Evolutionary conservation across 2,113 vertebrate species (phyloP).

Genomic region (Trichechus manatus): DNA sequence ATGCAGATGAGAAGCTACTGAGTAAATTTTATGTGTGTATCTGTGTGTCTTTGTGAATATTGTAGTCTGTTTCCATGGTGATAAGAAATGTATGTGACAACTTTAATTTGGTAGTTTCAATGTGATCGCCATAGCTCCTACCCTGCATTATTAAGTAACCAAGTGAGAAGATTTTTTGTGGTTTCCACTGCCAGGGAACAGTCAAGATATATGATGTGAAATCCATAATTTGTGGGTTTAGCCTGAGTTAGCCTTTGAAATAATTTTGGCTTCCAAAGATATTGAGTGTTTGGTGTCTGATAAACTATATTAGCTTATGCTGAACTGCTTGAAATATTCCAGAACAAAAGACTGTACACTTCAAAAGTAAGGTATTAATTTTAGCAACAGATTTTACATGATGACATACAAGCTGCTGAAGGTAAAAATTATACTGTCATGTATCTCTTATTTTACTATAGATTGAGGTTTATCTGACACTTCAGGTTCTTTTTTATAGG

Average conservation of each 20-base stretch:
- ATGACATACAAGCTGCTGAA: neutral
- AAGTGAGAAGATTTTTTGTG: neutral
- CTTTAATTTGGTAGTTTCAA: neutral
- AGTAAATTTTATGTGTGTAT: neutral
- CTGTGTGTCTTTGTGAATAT: neutral
- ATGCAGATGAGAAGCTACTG: neutral
- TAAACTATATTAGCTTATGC: neutral
- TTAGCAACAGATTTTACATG: neutral
- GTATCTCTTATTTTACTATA: neutral
- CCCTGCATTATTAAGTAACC: neutral
- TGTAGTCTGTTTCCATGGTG: neutral
- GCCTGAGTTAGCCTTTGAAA: neutral
- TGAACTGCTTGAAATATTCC: neutral
- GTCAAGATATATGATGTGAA: neutral
- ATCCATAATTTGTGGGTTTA: neutral
- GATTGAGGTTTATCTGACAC: neutral
- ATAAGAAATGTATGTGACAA: neutral
- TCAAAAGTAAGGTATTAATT: neutral
- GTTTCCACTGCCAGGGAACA: neutral
- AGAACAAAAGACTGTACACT: neutral
- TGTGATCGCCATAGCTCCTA: too few relatives aligned
- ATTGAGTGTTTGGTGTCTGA: neutral
- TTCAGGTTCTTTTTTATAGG: neutral
- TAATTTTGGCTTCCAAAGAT: neutral
- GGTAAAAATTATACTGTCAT: neutral